These are phyloP conservation scores for Dendrophyllia cribrosa DNA, from an alignment of 64 coral and sea anemone species.

Conservation along the genomic window DNA sequence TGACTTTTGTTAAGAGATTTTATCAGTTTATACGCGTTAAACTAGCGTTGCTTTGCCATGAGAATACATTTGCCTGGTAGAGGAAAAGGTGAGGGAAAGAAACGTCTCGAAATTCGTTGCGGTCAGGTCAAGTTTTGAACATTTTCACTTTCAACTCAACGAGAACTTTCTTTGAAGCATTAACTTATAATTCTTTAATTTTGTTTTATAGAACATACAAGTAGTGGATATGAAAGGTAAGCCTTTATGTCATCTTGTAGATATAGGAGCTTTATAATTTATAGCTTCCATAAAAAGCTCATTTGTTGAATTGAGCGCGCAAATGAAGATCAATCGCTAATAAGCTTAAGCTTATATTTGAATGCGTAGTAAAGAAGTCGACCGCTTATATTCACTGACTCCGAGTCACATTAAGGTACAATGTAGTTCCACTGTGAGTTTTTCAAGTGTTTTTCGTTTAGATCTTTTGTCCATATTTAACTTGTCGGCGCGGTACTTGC, in stretches of 20 bases:
- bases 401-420: too few relatives aligned
- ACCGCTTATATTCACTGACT: background rate
- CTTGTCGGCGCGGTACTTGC: constrained; percentile 16
- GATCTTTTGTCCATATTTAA: constrained; percentile 13
- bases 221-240: constrained; percentile 46
- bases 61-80: constrained; percentile 29
- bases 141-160: background rate
- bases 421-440: background rate
- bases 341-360: too few relatives aligned
- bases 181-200: background rate
- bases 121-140: background rate
- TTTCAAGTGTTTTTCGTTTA: constrained; percentile 4
- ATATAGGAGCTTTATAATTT: background rate
- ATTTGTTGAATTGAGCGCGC: background rate
- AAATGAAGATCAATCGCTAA: background rate
- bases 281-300: background rate
- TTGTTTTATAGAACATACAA: constrained; percentile 12
- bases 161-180: background rate
- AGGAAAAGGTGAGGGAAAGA: constrained; percentile 19
- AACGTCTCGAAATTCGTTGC: background rate
- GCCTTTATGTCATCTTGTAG: background rate
- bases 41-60: background rate
- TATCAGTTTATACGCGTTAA: background rate
- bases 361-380: too few relatives aligned
- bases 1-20: background rate